Evolutionary conservation across 1,140 invertebrate species (phyloP).

Genomic region (Linepithema humile): DNA sequence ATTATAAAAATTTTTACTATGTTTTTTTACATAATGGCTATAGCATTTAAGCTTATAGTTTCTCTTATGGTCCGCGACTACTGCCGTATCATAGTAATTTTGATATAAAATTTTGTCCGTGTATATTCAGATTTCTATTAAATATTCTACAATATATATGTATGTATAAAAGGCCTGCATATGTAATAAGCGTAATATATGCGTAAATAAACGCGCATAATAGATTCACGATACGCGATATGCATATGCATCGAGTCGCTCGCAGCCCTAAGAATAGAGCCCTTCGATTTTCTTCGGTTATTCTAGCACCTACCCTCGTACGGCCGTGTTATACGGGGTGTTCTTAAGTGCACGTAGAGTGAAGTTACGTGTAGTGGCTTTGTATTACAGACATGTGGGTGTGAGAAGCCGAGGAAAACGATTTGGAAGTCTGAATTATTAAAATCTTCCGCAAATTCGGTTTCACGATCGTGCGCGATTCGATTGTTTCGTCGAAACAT

Average conservation of each 20-base stretch:
- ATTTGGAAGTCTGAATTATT: background rate
- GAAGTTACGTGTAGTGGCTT: background rate
- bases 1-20: too few species aligned
- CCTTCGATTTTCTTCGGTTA: conserved; percentile 52
- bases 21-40: too few species aligned
- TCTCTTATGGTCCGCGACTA: too few species aligned
- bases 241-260: conserved; percentile 20
- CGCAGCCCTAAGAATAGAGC: conserved; percentile 45
- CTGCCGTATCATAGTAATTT: too few species aligned
- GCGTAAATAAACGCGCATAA: conserved; percentile 40
- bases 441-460: background rate
- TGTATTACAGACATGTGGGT: too few species aligned
- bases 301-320: conserved; percentile 23
- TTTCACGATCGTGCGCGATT: background rate
- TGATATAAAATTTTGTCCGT: too few species aligned
- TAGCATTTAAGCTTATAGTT: too few species aligned
- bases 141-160: background rate
- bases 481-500: background rate
- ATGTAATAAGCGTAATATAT: conserved; percentile 15
- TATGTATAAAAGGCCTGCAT: background rate
- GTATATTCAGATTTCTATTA: too few species aligned
- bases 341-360: background rate
- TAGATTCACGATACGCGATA: conserved; percentile 6
- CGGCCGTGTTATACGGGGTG: conserved; percentile 8
- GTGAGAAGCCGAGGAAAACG: background rate